Percentiles rank a stretch among this genome's conserved stretches.
These are phyloP conservation scores for Kradibia gibbosae DNA, from an alignment of 1,140 invertebrate genomes.

Conservation along the genomic window DNA sequence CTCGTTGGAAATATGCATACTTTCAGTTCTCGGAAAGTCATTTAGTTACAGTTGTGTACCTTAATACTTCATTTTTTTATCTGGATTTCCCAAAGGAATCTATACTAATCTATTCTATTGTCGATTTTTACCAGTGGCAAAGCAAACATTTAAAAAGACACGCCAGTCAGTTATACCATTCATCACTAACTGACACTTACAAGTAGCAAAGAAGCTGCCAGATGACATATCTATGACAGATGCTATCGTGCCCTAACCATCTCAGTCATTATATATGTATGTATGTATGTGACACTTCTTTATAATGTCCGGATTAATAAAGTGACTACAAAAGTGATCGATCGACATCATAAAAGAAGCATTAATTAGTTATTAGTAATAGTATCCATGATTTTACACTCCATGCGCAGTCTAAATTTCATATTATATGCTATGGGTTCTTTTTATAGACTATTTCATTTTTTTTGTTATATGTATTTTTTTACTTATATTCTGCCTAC, in stretches of 20 bases:
- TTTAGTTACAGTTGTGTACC: constrained; percentile 18
- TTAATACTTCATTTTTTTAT: constrained; percentile 16
- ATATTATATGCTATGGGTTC: not conserved
- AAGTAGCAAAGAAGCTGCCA: constrained; percentile 36
- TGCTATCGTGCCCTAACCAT: constrained; percentile 39
- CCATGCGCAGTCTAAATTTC: constrained; percentile 1
- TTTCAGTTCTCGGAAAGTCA: constrained; percentile 39
- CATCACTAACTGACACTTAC: constrained; percentile 30
- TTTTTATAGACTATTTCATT: too few species aligned
- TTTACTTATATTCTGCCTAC: too few species aligned
- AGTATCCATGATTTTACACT: constrained; percentile 3
- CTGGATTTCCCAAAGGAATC: constrained; percentile 4
- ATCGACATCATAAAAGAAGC: constrained; percentile 6
- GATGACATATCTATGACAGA: constrained; percentile 49
- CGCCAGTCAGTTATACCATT: constrained; percentile 34
- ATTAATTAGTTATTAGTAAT: constrained; percentile 42
- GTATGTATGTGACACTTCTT: not conserved
- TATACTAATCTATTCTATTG: constrained; percentile 19
- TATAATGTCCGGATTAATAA: constrained; percentile 36
- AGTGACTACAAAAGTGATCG: constrained; percentile 43
- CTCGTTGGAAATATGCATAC: constrained; percentile 34
- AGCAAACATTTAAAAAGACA: constrained; percentile 40
- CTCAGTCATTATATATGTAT: constrained; percentile 6
- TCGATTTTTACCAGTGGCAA: constrained; percentile 42
- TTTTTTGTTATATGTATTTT: too few species aligned